phyloP scores from a whole-genome alignment of 2,888 invertebrate genomes.

The Thymelicus lineola region DNA sequence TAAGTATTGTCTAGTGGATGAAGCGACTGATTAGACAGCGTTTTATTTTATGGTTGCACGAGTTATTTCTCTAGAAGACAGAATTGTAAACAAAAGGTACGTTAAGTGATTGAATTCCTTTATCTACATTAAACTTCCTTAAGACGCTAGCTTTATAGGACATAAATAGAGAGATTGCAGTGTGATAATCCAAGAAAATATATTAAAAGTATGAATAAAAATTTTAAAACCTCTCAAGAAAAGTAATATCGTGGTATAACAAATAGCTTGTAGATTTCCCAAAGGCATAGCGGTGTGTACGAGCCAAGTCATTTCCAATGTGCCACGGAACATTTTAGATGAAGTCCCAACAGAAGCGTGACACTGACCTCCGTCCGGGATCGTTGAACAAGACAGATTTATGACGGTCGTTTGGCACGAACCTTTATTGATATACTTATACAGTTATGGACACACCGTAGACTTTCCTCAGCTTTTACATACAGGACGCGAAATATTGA shows the following conservation, averaged over 20 bases:
- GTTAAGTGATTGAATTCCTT: conserved; percentile 1
- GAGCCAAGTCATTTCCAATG: conserved; percentile 67
- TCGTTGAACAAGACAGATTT: conserved; percentile 65
- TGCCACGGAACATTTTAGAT: conserved; percentile 57
- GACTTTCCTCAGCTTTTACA: conserved; percentile 17
- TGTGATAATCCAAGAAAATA: conserved; percentile 5
- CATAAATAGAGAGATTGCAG: conserved; percentile 13
- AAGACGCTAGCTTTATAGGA: conserved; percentile 7
- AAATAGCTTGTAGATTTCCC: conserved; percentile 40
- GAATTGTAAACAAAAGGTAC: background rate
- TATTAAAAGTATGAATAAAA: conserved; percentile 28
- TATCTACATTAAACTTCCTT: conserved; percentile 6
- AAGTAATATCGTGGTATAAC: conserved; percentile 32
- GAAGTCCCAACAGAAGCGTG: conserved; percentile 59
- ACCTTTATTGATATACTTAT: conserved; percentile 33
- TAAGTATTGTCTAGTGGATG: background rate
- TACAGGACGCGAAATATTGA: conserved; percentile 32
- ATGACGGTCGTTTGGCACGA: conserved; percentile 58
- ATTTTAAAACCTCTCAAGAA: conserved; percentile 22
- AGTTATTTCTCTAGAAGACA: background rate
- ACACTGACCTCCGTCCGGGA: conserved; percentile 60
- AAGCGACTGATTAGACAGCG: background rate
- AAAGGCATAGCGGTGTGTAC: conserved; percentile 51
- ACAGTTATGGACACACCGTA: conserved; percentile 16
- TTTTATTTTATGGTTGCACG: background rate